phyloP scores from a whole-genome alignment of 2,888 invertebrate genomes.

The Pyrgus malvae region DNA sequence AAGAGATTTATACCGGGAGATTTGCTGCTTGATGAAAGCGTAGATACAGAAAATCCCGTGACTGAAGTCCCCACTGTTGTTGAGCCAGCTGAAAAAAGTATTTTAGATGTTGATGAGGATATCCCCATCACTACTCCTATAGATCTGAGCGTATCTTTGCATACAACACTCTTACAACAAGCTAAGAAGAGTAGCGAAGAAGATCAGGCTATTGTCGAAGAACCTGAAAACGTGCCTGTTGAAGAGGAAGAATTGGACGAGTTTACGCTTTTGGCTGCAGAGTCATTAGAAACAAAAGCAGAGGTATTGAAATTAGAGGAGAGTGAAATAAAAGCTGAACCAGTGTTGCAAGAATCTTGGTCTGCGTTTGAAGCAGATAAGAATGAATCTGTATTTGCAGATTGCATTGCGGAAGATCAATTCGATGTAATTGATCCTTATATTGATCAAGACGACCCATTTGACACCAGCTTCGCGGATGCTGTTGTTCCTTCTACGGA shows the following conservation, averaged over 20 bases:
- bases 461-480: conserved; percentile 92
- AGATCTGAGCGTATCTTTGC: conserved; percentile 85
- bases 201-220: conserved; percentile 34
- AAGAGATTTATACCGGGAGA: conserved; percentile 85
- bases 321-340: conserved; percentile 61
- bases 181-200: conserved; percentile 50
- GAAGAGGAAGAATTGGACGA: conserved; percentile 84
- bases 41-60: conserved; percentile 55
- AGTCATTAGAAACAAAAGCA: conserved; percentile 84
- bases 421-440: conserved; percentile 72
- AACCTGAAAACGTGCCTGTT: conserved; percentile 27
- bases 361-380: conserved; percentile 84
- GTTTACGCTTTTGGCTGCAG: conserved; percentile 89
- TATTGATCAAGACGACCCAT: conserved; percentile 87
- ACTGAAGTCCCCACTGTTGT: conserved; percentile 52
- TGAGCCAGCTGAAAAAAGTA: conserved; percentile 85
- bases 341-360: conserved; percentile 82
- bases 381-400: conserved; percentile 70
- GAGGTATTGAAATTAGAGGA: conserved; percentile 72
- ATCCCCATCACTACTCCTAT: conserved; percentile 86
- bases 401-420: conserved; percentile 71
- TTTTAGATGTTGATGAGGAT: conserved; percentile 88
- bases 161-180: conserved; percentile 77
- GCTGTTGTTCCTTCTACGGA: conserved; percentile 83
- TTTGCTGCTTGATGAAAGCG: conserved; percentile 85